Conservation (phyloP, 2,888 invertebrate species). For the Rhagonycha lutea region DNA sequence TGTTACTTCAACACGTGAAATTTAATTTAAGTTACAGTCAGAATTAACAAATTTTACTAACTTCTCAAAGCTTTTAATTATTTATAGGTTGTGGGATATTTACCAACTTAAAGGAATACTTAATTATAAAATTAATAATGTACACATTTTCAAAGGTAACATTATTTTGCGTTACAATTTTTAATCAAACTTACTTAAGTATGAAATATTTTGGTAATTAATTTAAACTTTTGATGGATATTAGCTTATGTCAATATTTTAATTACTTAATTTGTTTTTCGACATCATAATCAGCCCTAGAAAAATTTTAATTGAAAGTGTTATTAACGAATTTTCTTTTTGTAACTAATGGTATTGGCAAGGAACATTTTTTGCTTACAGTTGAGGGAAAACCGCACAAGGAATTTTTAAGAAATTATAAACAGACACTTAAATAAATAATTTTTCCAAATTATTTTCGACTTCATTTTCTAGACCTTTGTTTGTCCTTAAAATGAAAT, state of each 20-base stretch:
- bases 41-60: not conserved
- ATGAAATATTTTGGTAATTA: not conserved
- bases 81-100: conserved; percentile 1
- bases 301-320: not conserved
- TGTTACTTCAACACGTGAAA: not conserved
- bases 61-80: conserved; percentile 1
- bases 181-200: not conserved
- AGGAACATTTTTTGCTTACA: too few species aligned
- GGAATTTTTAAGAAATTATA: too few species aligned
- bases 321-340: not conserved
- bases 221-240: not conserved
- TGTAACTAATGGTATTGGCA: not conserved
- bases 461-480: too few species aligned
- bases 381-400: too few species aligned
- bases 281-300: not conserved
- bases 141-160: conserved; percentile 1
- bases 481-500: too few species aligned
- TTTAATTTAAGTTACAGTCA: not conserved
- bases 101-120: not conserved
- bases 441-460: too few species aligned
- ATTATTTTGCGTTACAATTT: not conserved
- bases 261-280: not conserved
- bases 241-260: not conserved
- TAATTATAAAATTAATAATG: conserved; percentile 1
- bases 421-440: too few species aligned